These are phyloP conservation scores for Neria commutata DNA, from an alignment of 2,888 invertebrate genomes.

Conservation along the genomic window DNA sequence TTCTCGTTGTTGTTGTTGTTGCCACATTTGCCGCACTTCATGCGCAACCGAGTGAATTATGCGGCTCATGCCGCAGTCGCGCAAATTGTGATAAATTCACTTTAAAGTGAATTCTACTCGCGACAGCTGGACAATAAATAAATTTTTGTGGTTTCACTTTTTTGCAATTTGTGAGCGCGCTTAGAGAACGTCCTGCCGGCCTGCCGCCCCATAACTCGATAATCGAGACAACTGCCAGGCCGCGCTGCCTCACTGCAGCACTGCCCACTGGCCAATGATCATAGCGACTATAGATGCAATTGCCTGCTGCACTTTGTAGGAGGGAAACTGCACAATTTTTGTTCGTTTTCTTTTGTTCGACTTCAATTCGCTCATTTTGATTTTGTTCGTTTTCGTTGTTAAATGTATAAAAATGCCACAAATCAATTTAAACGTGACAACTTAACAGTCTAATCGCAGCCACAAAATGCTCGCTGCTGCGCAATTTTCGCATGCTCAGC, in stretches of 20 bases:
- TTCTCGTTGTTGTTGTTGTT: not conserved
- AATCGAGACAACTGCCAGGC: no score
- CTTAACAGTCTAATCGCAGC: conserved; percentile 52
- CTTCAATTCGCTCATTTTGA: not conserved
- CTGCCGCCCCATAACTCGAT: no score
- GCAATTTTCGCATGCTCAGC: conserved; percentile 21
- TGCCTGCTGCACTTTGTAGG: not conserved
- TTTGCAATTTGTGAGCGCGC: not conserved
- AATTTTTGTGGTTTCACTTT: not conserved
- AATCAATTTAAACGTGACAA: conserved; percentile 55
- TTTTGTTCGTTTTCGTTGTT: not conserved
- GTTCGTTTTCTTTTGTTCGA: not conserved
- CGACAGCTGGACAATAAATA: not conserved
- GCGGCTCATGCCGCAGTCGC: conserved; percentile 33
- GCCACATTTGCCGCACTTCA: conserved; percentile 25
- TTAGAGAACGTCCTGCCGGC: no score
- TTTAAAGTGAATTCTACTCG: conserved; percentile 49
- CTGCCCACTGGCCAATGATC: no score
- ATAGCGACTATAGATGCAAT: not conserved
- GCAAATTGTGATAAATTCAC: conserved; percentile 59
- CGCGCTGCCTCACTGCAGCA: no score
- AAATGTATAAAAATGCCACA: conserved; percentile 40
- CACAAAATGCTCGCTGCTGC: conserved; percentile 47
- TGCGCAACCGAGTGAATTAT: conserved; percentile 24
- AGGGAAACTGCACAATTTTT: not conserved